Evolutionary conservation across 30 jellyfish, hydroid and myxozoan genomes (phyloP).

Genomic region (Hydra vulgaris): DNA sequence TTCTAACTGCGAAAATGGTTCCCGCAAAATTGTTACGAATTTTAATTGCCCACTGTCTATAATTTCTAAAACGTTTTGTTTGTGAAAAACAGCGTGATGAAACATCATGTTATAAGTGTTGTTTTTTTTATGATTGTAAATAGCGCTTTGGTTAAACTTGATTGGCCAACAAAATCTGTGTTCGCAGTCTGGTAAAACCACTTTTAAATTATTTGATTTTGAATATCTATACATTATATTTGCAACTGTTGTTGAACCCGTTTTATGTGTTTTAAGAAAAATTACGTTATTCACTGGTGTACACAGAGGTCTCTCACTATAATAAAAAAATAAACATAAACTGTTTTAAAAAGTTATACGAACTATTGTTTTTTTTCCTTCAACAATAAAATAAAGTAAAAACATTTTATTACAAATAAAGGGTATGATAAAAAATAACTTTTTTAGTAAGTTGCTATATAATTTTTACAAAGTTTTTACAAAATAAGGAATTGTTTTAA

Average conservation of each 20-base stretch:
- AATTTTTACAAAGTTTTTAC: no score
- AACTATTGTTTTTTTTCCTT: no score
- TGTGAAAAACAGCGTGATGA: conserved; percentile 21
- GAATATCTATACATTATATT: conserved; percentile 21
- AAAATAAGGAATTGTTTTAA: no score
- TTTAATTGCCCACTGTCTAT: neutral
- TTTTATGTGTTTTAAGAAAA: conserved; percentile 25
- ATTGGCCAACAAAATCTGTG: conserved; percentile 28
- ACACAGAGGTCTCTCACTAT: no score
- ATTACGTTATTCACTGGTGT: no score
- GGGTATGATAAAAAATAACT: no score
- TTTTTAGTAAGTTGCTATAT: no score
- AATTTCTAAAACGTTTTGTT: neutral
- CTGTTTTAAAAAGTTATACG: no score
- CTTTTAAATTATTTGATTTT: neutral
- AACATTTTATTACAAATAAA: no score
- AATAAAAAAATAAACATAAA: no score
- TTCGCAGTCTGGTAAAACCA: conserved; percentile 14
- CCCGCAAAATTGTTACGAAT: conserved; percentile 27
- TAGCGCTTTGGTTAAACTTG: neutral
- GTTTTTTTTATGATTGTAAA: conserved; percentile 3
- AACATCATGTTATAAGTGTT: conserved; percentile 6
- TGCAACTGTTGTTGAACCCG: conserved; percentile 31
- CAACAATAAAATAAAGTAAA: no score
- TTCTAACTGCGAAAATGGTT: conserved; percentile 26